Conservation (phyloP, 2,888 invertebrate genomes). For the Drosophila recens region DNA sequence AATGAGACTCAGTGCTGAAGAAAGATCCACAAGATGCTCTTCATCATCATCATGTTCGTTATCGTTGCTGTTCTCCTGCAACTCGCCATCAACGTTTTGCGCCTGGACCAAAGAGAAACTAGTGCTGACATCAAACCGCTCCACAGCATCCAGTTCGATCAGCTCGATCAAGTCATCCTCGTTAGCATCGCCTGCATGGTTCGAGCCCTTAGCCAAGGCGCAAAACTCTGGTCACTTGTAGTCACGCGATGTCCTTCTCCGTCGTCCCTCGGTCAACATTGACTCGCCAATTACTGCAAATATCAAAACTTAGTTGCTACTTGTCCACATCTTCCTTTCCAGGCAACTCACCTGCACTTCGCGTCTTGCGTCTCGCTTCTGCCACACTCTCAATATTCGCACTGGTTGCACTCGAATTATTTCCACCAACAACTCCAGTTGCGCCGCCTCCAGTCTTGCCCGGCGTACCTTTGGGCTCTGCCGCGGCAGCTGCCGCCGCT, state of each 20-base stretch:
- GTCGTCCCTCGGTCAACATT: conserved; percentile 84
- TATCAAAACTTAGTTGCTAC: not conserved
- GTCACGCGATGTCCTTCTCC: conserved; percentile 90
- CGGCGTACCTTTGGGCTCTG: conserved; percentile 59
- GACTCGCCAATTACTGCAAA: conserved; percentile 83
- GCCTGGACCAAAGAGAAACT: conserved; percentile 81
- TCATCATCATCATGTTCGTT: conserved; percentile 19
- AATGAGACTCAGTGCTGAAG: conserved; percentile 55
- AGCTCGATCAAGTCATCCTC: conserved; percentile 72
- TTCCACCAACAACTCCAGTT: conserved; percentile 19
- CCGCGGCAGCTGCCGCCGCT: conserved; percentile 69
- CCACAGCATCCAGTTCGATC: conserved; percentile 60
- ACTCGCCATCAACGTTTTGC: conserved; percentile 62
- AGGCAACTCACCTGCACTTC: conserved; percentile 88
- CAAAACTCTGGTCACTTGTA: conserved; percentile 90
- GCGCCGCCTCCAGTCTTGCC: conserved; percentile 33
- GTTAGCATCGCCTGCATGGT: conserved; percentile 69
- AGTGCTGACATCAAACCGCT: conserved; percentile 60
- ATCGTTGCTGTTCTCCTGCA: conserved; percentile 31
- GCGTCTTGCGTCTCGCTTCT: conserved; percentile 87
- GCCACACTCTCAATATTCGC: conserved; percentile 72
- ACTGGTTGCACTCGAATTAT: conserved; percentile 65
- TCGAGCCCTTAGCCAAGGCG: conserved; percentile 84
- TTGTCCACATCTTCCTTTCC: too few species aligned
- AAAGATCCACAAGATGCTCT: conserved; percentile 45